These are phyloP conservation scores for Drosophila arawakana DNA, from an alignment of 1,140 invertebrate species.

Conservation along the genomic window DNA sequence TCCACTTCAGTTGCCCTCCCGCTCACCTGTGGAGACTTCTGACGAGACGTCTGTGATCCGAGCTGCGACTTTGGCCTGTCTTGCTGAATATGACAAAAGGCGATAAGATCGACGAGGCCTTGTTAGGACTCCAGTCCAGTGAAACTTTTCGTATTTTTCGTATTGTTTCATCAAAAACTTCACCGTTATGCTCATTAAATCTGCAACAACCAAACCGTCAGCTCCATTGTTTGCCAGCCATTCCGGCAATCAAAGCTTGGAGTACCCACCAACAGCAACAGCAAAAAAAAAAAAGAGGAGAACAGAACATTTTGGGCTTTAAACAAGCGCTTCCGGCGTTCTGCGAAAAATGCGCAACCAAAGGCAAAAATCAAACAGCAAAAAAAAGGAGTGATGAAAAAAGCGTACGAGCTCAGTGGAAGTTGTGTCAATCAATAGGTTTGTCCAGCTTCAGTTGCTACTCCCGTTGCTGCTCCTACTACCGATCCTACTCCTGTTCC, in stretches of 20 bases:
- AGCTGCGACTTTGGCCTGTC: slow-evolving; percentile 58
- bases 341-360: slow-evolving; percentile 63
- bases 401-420: slow-evolving; percentile 62
- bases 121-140: slow-evolving; percentile 53
- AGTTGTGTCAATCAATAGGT: slow-evolving; percentile 84
- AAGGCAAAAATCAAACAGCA: slow-evolving; percentile 17
- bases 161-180: slow-evolving; percentile 82
- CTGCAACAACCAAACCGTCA: slow-evolving; percentile 48
- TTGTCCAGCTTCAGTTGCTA: slow-evolving; percentile 47
- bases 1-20: slow-evolving; percentile 7
- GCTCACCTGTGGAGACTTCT: slow-evolving; percentile 4
- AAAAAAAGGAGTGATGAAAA: slow-evolving; percentile 4
- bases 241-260: slow-evolving; percentile 54
- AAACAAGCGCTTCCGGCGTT: slow-evolving; percentile 79
- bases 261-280: background rate
- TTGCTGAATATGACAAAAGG: slow-evolving; percentile 74
- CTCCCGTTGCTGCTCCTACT: background rate
- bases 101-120: slow-evolving; percentile 79
- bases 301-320: slow-evolving; percentile 29
- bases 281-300: slow-evolving; percentile 21
- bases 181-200: slow-evolving; percentile 83
- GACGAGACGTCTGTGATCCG: slow-evolving; percentile 48
- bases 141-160: slow-evolving; percentile 38
- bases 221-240: slow-evolving; percentile 35
- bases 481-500: background rate